Percentiles rank a stretch among this genome's conserved stretches.
Evolutionary conservation across 2,113 vertebrate species (phyloP).

Genomic region (Macrotis lagotis): DNA sequence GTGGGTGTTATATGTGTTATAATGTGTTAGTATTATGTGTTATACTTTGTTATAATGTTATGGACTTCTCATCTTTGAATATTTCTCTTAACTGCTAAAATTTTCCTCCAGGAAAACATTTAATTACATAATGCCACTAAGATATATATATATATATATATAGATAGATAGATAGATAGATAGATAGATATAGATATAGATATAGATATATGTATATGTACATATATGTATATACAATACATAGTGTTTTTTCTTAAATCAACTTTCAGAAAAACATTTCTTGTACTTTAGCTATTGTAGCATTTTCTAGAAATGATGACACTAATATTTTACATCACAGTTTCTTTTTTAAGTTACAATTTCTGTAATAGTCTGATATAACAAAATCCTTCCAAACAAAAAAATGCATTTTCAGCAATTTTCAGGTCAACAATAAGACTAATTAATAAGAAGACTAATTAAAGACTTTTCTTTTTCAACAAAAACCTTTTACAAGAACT

Average conservation of each 20-base stretch:
- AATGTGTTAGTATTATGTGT: too few relatives aligned
- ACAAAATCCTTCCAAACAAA: conserved; percentile 75
- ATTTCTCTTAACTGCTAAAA: background rate
- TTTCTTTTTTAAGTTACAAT: conserved; percentile 64
- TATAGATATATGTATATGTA: too few relatives aligned
- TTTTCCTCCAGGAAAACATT: background rate
- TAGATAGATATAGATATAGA: background rate
- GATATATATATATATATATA: too few relatives aligned
- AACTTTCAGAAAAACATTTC: background rate
- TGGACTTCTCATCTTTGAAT: background rate
- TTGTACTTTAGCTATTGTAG: background rate
- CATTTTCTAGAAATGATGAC: background rate
- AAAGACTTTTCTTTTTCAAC: conserved; percentile 74
- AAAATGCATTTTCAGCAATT: conserved; percentile 76
- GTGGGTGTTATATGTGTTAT: too few relatives aligned
- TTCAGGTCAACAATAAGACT: conserved; percentile 75
- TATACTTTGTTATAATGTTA: too few relatives aligned
- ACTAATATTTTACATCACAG: conserved; percentile 27
- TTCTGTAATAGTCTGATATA: conserved; percentile 74
- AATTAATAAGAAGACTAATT: too few relatives aligned
- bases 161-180: too few relatives aligned
- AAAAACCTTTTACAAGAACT: conserved; percentile 82
- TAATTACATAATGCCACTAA: background rate
- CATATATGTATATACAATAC: too few relatives aligned
- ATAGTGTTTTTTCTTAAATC: background rate